A percentile compares a stretch with the other conserved stretches of the same genome.
Evolutionary conservation across 1,140 invertebrate species (phyloP).

Genomic region (Trichonephila clavata): DNA sequence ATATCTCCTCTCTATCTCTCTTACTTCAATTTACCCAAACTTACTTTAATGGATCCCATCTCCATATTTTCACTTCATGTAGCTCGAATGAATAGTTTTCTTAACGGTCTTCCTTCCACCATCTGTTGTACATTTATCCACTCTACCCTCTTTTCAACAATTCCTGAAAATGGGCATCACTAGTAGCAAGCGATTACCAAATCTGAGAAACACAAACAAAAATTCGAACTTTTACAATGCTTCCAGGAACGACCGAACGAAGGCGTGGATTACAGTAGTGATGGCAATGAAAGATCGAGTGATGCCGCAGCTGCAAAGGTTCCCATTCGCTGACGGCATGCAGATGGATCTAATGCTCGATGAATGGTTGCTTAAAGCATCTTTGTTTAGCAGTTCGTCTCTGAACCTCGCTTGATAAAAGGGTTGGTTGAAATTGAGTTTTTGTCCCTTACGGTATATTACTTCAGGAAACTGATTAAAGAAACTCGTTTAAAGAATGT

Average conservation of each 20-base stretch:
- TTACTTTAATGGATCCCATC: neutral
- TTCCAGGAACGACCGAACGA: neutral
- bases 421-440: constrained; percentile 10
- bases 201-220: constrained; percentile 12
- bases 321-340: neutral
- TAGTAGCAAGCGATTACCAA: neutral
- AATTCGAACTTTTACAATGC: neutral
- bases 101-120: neutral
- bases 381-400: constrained; percentile 31
- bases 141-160: neutral
- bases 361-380: constrained; percentile 25
- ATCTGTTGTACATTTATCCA: constrained; percentile 24
- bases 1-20: neutral
- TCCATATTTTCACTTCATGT: constrained; percentile 18
- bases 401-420: neutral
- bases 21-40: neutral
- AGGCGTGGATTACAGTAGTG: constrained; percentile 28
- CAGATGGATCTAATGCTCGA: constrained; percentile 16
- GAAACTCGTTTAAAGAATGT: constrained; percentile 27
- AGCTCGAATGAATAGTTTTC: constrained; percentile 1
- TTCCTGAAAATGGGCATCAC: neutral
- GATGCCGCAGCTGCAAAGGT: neutral
- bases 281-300: constrained; percentile 20
- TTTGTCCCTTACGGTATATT: constrained; percentile 7
- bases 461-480: neutral